Conservation (phyloP, 2,888 invertebrate genomes). For the Furcula furcula region DNA sequence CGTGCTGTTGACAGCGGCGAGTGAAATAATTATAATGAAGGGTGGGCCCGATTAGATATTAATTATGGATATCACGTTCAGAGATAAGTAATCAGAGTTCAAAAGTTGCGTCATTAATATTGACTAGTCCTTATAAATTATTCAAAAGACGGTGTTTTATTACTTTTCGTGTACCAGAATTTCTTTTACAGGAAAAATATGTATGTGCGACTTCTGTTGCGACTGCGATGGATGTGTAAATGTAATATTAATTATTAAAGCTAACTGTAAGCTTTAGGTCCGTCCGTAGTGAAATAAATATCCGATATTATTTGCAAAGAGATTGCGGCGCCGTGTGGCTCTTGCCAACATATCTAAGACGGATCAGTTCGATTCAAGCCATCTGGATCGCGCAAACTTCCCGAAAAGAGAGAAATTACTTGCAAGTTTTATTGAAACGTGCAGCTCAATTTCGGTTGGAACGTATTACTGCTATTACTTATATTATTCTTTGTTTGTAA, state of each 20-base stretch:
- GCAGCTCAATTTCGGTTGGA: constrained; percentile 1
- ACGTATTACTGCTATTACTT: too few relatives aligned
- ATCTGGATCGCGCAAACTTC: constrained; percentile 41
- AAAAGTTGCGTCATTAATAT: constrained; percentile 46
- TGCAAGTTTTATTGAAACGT: background rate
- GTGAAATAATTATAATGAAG: constrained; percentile 24
- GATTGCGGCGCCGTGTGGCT: constrained; percentile 36
- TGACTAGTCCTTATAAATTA: constrained; percentile 38
- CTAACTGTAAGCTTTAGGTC: too few relatives aligned
- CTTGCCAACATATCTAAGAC: constrained; percentile 32
- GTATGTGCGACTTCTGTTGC: too few relatives aligned
- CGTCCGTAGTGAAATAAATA: too few relatives aligned
- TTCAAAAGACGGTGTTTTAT: constrained; percentile 25
- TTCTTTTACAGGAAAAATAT: constrained; percentile 12
- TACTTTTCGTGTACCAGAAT: constrained; percentile 12
- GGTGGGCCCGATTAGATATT: constrained; percentile 24
- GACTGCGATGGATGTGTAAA: constrained; percentile 6
- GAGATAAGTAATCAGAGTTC: constrained; percentile 47
- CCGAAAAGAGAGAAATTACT: constrained; percentile 15
- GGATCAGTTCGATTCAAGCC: constrained; percentile 31
- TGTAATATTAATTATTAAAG: too few relatives aligned
- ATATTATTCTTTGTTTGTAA: too few relatives aligned
- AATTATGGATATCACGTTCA: constrained; percentile 45
- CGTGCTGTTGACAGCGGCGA: constrained; percentile 13
- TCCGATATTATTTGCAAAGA: constrained; percentile 20